Evolutionary conservation across 2,797 vertebrate genomes (phyloP).

Genomic region (Peromyscus aztecus): DNA sequence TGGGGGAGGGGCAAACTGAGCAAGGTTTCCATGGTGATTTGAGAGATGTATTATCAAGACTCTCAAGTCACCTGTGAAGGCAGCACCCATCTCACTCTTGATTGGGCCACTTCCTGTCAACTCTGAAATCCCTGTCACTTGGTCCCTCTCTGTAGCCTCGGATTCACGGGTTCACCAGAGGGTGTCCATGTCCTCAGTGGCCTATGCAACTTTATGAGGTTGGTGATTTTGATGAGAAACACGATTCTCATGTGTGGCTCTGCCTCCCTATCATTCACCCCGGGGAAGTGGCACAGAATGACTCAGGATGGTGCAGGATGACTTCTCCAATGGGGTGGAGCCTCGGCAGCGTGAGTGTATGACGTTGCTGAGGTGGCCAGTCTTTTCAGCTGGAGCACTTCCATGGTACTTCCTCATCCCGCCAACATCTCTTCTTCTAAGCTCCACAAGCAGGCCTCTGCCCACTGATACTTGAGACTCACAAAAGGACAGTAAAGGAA

Average conservation of each 20-base stretch:
- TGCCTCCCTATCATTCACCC: background rate
- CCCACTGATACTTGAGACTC: background rate
- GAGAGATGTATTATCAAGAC: accelerated
- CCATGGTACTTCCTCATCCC: accelerated
- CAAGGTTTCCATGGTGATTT: accelerated
- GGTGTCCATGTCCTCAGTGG: too few species aligned
- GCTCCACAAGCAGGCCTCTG: background rate
- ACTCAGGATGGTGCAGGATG: accelerated
- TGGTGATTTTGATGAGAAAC: background rate
- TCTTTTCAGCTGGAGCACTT: background rate
- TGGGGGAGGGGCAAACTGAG: background rate
- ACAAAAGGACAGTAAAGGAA: background rate
- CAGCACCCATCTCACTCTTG: accelerated
- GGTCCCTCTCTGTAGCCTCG: accelerated
- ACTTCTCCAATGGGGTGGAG: accelerated
- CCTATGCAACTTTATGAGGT: background rate
- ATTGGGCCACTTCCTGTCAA: background rate
- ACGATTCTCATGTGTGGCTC: accelerated
- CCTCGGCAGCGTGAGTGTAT: accelerated
- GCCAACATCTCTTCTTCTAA: background rate
- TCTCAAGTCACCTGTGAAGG: accelerated
- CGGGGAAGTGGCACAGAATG: too few species aligned
- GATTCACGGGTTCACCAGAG: accelerated
- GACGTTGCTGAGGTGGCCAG: background rate
- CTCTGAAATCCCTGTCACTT: background rate